Evolutionary conservation across 2,888 invertebrate species (phyloP).

Genomic region (Nephrotoma appendiculata): DNA sequence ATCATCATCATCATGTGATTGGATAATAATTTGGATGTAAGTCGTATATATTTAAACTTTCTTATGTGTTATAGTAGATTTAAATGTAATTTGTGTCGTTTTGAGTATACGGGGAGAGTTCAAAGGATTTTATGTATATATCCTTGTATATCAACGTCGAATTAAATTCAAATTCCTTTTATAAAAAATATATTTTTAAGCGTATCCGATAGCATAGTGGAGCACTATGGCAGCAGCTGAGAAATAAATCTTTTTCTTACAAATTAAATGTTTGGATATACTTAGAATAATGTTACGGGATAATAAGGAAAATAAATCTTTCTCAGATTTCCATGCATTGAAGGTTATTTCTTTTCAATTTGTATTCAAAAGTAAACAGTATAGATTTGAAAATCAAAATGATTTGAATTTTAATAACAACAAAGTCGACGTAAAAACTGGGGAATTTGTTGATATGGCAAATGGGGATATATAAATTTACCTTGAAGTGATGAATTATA

Average conservation of each 20-base stretch:
- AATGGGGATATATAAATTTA: background rate
- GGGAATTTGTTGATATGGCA: background rate
- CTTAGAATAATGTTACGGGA: background rate
- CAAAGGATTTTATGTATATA: background rate
- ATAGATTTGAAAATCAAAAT: background rate
- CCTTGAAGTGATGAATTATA: background rate
- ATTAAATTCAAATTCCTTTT: background rate
- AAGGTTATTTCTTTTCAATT: background rate
- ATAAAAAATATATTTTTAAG: background rate
- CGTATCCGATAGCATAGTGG: background rate
- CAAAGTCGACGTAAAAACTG: background rate
- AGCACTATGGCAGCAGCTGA: background rate
- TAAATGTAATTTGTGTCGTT: background rate
- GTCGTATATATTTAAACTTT: background rate
- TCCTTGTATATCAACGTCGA: background rate
- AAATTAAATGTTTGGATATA: background rate
- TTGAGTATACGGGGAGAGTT: background rate
- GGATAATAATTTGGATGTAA: background rate
- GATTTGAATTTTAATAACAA: background rate
- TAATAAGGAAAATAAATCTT: background rate
- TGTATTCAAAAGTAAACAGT: background rate
- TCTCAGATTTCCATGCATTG: background rate
- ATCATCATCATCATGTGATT: background rate
- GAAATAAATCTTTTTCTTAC: background rate
- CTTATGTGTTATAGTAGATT: background rate